phyloP scores from a whole-genome alignment of 2,888 invertebrate genomes.

The Scelioninae gen. 1 region DNA sequence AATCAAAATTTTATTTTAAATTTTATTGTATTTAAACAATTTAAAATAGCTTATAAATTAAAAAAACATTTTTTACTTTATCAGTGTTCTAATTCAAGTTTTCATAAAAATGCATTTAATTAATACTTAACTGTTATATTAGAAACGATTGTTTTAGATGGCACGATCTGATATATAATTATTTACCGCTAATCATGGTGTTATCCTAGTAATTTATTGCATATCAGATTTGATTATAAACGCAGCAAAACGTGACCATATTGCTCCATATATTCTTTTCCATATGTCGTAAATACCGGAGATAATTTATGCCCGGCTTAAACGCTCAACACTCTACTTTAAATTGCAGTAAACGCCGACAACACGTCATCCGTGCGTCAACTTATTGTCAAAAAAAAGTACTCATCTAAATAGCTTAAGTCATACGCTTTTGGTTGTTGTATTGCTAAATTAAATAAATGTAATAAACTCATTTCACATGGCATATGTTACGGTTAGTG shows the following conservation, averaged over 20 bases:
- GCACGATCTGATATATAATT: constrained; percentile 25
- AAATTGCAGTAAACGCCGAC: constrained; percentile 61
- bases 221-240: constrained; percentile 70
- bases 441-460: constrained; percentile 63
- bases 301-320: constrained; percentile 77
- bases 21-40: too few relatives aligned
- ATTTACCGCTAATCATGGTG: constrained; percentile 33
- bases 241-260: constrained; percentile 72
- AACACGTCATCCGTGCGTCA: constrained; percentile 61
- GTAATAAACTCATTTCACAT: constrained; percentile 47
- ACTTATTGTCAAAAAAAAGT: constrained; percentile 51
- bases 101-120: constrained; percentile 3
- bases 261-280: constrained; percentile 72
- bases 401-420: constrained; percentile 50
- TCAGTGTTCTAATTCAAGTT: too few relatives aligned
- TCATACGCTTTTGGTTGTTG: constrained; percentile 44
- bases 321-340: constrained; percentile 80
- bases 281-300: constrained; percentile 77
- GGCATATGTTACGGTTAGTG: constrained; percentile 25
- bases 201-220: constrained; percentile 53
- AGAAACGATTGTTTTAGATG: constrained; percentile 36
- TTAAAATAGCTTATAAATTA: too few relatives aligned
- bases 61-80: too few relatives aligned
- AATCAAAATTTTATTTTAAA: too few relatives aligned
- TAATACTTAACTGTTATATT: constrained; percentile 28